Evolutionary conservation across 92 coral and sea anemone species (phyloP).

Genomic region (Palythoa caribaeorum): DNA sequence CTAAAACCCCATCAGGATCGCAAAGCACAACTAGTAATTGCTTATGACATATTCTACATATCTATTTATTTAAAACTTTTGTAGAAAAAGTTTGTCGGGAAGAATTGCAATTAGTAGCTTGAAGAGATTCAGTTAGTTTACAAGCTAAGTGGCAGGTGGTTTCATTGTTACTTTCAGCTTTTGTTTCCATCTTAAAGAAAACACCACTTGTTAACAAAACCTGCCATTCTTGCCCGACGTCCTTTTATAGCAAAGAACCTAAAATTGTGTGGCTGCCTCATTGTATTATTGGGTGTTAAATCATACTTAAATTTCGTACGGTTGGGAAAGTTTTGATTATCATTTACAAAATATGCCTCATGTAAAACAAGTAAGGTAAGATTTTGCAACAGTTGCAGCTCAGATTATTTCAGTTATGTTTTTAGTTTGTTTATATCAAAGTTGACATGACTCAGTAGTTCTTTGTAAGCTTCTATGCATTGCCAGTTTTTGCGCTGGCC

Average conservation of each 20-base stretch:
- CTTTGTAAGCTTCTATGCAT: background rate
- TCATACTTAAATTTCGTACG: background rate
- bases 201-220: background rate
- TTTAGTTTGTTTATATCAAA: background rate
- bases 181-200: slow-evolving; percentile 11
- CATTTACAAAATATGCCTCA: slow-evolving; percentile 20
- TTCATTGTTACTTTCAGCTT: background rate
- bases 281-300: background rate
- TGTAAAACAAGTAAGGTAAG: slow-evolving; percentile 44
- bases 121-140: slow-evolving; percentile 28
- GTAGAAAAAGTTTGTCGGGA: background rate
- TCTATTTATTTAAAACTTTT: no score
- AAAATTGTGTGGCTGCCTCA: background rate
- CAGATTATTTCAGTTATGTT: background rate
- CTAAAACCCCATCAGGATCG: no score
- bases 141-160: slow-evolving; percentile 41
- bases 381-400: slow-evolving; percentile 9
- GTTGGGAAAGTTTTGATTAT: background rate
- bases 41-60: no score
- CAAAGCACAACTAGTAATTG: background rate
- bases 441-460: background rate
- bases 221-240: background rate
- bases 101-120: background rate
- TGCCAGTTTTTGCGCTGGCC: background rate
- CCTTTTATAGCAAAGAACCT: background rate